Percentiles rank a stretch among this genome's conserved stretches.
Conservation (phyloP, 2,888 invertebrate genomes). For the Habroteleia sp. region DNA sequence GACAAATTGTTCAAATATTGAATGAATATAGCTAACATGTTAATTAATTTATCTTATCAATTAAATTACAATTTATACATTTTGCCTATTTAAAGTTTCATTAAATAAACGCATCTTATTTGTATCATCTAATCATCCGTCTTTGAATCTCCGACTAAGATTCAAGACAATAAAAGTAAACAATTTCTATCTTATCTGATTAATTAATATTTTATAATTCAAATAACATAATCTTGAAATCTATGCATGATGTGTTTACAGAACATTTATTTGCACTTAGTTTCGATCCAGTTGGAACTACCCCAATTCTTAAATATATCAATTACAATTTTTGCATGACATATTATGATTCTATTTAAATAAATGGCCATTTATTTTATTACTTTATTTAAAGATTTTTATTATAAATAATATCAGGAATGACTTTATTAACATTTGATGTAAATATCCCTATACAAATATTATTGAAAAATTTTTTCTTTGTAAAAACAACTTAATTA, state of each 20-base stretch:
- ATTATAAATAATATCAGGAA: too few species aligned
- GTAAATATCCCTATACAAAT: too few species aligned
- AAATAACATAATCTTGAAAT: slow-evolving; percentile 54
- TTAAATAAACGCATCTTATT: slow-evolving; percentile 58
- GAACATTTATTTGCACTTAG: slow-evolving; percentile 28
- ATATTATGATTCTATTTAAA: too few species aligned
- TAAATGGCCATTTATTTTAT: too few species aligned
- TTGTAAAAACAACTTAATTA: too few species aligned
- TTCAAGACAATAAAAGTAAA: slow-evolving; percentile 47
- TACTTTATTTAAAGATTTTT: too few species aligned
- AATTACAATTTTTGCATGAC: too few species aligned
- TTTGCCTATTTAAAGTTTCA: slow-evolving; percentile 35
- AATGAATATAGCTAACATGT: slow-evolving; percentile 45
- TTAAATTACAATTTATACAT: slow-evolving; percentile 45
- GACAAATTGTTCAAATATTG: slow-evolving; percentile 49
- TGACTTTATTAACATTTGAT: too few species aligned
- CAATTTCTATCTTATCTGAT: slow-evolving; percentile 56
- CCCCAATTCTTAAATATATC: too few species aligned
- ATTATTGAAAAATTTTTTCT: too few species aligned
- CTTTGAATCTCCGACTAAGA: slow-evolving; percentile 55
- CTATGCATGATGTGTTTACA: slow-evolving; percentile 46
- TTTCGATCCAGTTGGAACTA: slow-evolving; percentile 2
- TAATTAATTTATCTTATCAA: slow-evolving; percentile 62
- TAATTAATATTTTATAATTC: slow-evolving; percentile 51
- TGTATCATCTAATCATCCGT: slow-evolving; percentile 58